A percentile compares a stretch with the other conserved stretches of the same genome.
These are phyloP conservation scores for Pachyseris speciosa DNA, from an alignment of 64 coral and sea anemone species.

Conservation along the genomic window DNA sequence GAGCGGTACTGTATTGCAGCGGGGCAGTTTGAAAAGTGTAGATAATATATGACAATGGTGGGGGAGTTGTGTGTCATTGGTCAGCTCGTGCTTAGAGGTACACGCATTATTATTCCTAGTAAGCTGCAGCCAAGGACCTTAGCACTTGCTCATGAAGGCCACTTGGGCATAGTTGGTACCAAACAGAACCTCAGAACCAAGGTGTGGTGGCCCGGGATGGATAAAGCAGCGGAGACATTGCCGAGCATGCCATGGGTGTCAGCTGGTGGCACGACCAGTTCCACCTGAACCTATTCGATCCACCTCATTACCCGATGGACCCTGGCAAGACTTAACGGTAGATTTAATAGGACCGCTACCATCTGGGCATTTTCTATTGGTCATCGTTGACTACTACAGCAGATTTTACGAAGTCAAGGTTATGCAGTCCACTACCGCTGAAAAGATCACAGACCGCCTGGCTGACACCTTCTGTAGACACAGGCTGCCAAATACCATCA, in stretches of 20 bases:
- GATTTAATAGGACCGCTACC: conserved; percentile 18
- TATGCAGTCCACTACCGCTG: conserved; percentile 19
- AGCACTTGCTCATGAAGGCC: conserved; percentile 33
- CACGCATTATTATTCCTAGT: conserved; percentile 18
- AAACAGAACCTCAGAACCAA: conserved; percentile 67
- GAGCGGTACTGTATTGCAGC: no score
- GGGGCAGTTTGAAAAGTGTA: conserved; percentile 32
- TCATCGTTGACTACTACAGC: conserved; percentile 53
- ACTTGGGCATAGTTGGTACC: conserved; percentile 34
- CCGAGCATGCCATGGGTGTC: conserved; percentile 51
- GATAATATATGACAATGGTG: conserved; percentile 16
- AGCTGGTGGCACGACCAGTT: conserved; percentile 30
- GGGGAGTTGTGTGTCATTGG: conserved; percentile 43
- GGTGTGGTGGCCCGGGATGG: conserved; percentile 58
- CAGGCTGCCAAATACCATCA: conserved; percentile 12
- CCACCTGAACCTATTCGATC: conserved; percentile 46
- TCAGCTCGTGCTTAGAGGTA: conserved; percentile 36
- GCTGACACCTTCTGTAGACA: conserved; percentile 15
- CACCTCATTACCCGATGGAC: conserved; percentile 18
- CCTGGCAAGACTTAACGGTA: conserved; percentile 38
- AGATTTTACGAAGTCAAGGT: conserved; percentile 24
- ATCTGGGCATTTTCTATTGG: conserved; percentile 17
- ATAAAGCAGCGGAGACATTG: conserved; percentile 61
- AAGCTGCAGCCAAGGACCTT: not conserved
- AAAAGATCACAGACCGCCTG: conserved; percentile 1